These are phyloP conservation scores for Gymnocypris eckloni DNA, from an alignment of 2,797 vertebrate species.

Conservation along the genomic window DNA sequence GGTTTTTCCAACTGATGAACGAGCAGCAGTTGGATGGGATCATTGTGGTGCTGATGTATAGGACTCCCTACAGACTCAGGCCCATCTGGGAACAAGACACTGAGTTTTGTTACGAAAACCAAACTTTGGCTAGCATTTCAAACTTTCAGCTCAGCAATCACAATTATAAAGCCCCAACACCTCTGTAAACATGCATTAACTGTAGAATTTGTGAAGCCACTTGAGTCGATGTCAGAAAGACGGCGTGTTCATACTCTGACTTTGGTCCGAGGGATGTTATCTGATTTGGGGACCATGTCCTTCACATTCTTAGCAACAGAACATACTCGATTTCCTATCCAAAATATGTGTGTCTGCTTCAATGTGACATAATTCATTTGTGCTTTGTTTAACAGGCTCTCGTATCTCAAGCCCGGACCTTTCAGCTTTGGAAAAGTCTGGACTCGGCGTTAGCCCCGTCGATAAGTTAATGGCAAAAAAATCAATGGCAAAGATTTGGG, in stretches of 20 bases:
- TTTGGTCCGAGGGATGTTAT: neutral
- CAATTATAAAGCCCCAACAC: neutral
- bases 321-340: neutral
- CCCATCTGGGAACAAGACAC: constrained; percentile 26
- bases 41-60: constrained; percentile 55
- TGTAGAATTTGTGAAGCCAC: neutral
- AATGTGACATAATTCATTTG: constrained; percentile 67
- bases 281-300: neutral
- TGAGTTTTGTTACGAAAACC: constrained; percentile 32
- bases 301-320: constrained; percentile 11
- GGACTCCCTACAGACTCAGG: constrained; percentile 36
- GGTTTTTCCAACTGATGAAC: constrained; percentile 61
- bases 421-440: constrained; percentile 78
- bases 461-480: constrained; percentile 88
- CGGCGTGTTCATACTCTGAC: neutral
- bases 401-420: constrained; percentile 72
- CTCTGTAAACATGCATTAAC: neutral
- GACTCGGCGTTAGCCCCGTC: constrained; percentile 84
- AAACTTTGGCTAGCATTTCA: neutral
- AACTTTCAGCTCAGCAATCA: neutral
- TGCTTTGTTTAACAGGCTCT: constrained; percentile 66
- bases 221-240: neutral
- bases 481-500: constrained; percentile 90
- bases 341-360: neutral
- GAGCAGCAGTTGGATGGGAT: constrained; percentile 65